phyloP scores from a whole-genome alignment of 1,140 invertebrate species.

The Dysdera silvatica region DNA sequence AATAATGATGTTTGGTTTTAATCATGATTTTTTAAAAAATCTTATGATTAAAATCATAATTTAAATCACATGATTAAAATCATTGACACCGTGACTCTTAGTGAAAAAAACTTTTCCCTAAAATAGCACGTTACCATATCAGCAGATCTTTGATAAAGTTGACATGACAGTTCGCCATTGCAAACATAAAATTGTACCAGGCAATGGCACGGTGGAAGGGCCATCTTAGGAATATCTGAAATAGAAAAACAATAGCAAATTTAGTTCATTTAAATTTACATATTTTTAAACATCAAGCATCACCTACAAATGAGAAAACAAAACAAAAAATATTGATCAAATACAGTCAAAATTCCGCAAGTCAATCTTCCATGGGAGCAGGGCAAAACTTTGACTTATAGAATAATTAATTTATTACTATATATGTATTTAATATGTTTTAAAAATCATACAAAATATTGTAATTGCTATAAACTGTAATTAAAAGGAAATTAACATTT shows the following conservation, averaged over 20 bases:
- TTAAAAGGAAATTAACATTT: background rate
- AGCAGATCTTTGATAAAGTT: constrained; percentile 92
- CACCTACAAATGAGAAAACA: no score
- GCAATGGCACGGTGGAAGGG: constrained; percentile 93
- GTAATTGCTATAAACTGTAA: no score
- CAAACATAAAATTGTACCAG: constrained; percentile 91
- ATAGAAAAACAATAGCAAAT: background rate
- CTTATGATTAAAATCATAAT: no score
- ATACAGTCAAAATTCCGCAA: no score
- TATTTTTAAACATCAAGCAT: background rate
- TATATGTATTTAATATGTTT: background rate
- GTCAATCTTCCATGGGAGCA: background rate
- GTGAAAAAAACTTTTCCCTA: background rate
- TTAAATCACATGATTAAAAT: no score
- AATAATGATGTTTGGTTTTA: no score
- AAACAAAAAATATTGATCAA: background rate
- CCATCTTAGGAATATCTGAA: constrained; percentile 83
- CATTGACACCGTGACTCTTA: background rate
- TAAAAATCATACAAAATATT: no score
- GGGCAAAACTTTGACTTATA: no score
- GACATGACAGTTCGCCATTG: constrained; percentile 71
- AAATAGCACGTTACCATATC: constrained; percentile 76
- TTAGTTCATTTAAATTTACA: background rate
- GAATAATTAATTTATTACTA: no score
- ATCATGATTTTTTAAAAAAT: no score